A percentile compares a stretch with the other conserved stretches of the same genome.
These are phyloP conservation scores for Eupithecia subfuscata DNA, from an alignment of 2,888 invertebrate species.

Conservation along the genomic window DNA sequence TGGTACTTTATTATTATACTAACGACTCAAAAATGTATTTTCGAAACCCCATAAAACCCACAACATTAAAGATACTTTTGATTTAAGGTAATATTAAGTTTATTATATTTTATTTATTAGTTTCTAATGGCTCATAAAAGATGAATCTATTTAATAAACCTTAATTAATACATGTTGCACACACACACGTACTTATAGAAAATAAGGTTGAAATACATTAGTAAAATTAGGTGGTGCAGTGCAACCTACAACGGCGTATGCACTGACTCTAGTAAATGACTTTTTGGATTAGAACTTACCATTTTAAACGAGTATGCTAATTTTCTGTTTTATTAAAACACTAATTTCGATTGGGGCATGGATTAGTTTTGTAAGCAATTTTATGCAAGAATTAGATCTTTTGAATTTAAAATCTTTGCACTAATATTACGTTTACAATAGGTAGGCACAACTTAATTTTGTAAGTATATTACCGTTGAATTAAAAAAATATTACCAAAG, in stretches of 20 bases:
- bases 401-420: no score
- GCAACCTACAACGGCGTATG: no score
- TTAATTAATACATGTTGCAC: background rate
- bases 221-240: background rate
- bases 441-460: no score
- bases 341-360: no score
- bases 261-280: no score
- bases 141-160: background rate
- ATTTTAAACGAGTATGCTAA: background rate
- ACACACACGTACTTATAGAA: background rate
- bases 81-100: background rate
- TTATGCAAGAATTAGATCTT: background rate
- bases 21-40: no score
- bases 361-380: background rate
- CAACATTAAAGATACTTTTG: background rate
- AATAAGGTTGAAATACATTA: no score
- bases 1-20: background rate
- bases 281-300: background rate
- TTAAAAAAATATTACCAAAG: no score
- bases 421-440: no score
- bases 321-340: background rate
- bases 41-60: background rate
- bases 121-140: constrained; percentile 13
- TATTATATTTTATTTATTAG: background rate
- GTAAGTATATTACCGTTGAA: no score